Evolutionary conservation across 2,888 invertebrate species (phyloP).

Genomic region (Pilophorus perplexus): DNA sequence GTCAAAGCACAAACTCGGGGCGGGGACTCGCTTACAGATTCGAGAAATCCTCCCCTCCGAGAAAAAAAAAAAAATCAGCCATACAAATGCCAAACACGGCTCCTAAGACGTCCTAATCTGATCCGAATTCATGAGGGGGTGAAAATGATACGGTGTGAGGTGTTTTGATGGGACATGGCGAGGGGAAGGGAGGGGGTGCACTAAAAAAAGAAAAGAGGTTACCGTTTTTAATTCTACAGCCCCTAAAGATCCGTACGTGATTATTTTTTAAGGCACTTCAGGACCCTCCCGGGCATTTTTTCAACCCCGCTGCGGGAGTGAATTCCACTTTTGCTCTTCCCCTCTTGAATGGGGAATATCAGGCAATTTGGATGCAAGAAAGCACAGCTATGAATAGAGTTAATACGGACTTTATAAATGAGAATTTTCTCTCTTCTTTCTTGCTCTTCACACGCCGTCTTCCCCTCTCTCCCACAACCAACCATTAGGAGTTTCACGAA

Average conservation of each 20-base stretch:
- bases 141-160: constrained; percentile 34
- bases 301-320: not conserved
- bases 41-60: not conserved
- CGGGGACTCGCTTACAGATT: not conserved
- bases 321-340: not conserved
- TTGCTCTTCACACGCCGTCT: not conserved
- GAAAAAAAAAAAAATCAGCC: too few relatives aligned
- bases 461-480: too few relatives aligned
- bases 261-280: constrained; percentile 34
- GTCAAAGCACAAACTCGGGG: too few relatives aligned
- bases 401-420: constrained; percentile 37
- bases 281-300: not conserved
- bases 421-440: constrained; percentile 12
- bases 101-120: not conserved
- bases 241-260: constrained; percentile 38
- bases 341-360: constrained; percentile 18
- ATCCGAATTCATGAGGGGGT: constrained; percentile 33
- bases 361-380: constrained; percentile 40
- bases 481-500: too few relatives aligned
- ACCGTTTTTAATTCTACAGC: constrained; percentile 34
- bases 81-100: constrained; percentile 26
- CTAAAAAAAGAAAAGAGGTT: not conserved
- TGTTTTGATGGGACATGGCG: too few relatives aligned
- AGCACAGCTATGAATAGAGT: constrained; percentile 37
- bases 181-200: too few relatives aligned